Evolutionary conservation across 2,888 invertebrate genomes (phyloP), one percentile per base, ranked within the genome.

Genomic region (Eupithecia subfuscata): DNA sequence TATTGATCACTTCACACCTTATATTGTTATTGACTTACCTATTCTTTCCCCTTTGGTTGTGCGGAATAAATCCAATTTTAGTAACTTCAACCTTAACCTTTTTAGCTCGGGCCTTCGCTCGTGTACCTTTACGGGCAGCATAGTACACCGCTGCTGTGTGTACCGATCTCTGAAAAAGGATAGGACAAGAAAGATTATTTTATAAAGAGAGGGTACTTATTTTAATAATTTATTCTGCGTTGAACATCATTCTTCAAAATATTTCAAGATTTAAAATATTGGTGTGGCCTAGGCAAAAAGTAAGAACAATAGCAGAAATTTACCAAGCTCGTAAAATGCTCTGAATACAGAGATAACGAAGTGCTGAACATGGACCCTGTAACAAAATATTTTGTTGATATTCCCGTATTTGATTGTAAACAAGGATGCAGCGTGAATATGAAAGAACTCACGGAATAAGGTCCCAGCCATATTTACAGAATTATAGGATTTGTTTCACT

Each of bases 91-190:
- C 95, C 91, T 97, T 97, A 43, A 97, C 96, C 92, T 97, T 97
- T 84, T 97, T 96, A 74, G 97, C 97, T 71, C 96, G 96, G 45
- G 96, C 96, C 83, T 96, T 97, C 70, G 97, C 97, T 80, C 98
- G 96, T 5, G 98, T 98, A 71, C 98, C 97, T 90, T 97, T 98
- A 79, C 98, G 96, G 0, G 98, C 98, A 7, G 98, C 97, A 92
- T 97, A 97, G 80, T 95, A 93, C 69, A 96, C 89, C 79, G 95
- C 90, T 78, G 96, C 91, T 81, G 96, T 91, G 88, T 96, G 95
- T 82, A 97, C 80, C 81, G 90, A 88, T 78, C 95, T 91, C 95
- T 95, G 82, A 75, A 91, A 89, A 37, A 48, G 68, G n/a, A 25
- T 25, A 7, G 60, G 14, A 69, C 30, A 69, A 60, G 68, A 18